Evolutionary conservation across 2,113 vertebrate genomes (phyloP).

Genomic region (Meleagris gallopavo): DNA sequence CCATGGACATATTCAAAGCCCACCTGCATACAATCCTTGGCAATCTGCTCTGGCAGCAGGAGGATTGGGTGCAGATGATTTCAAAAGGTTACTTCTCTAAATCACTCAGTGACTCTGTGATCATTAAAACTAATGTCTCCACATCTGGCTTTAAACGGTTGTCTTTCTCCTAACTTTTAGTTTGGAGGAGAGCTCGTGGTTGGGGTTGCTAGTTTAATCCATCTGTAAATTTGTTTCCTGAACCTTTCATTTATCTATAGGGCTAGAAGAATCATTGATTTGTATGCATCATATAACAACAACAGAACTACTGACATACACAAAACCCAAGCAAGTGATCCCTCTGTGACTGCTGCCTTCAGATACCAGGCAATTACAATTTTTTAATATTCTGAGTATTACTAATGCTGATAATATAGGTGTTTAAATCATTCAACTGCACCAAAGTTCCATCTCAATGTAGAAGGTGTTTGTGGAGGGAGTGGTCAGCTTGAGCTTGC

Average conservation of each 20-base stretch:
- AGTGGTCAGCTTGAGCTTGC: background rate
- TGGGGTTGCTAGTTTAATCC: background rate
- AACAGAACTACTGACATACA: background rate
- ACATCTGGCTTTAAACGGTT: background rate
- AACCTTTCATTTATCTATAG: slow-evolving; percentile 15
- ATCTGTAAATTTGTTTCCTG: background rate
- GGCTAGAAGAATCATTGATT: background rate
- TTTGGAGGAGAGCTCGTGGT: background rate
- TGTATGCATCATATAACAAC: background rate
- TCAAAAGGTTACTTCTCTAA: too few relatives aligned
- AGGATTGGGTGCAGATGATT: too few relatives aligned
- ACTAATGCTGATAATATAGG: background rate
- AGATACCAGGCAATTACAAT: background rate
- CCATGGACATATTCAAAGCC: background rate
- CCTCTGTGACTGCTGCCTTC: background rate
- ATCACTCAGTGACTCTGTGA: background rate
- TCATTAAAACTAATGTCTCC: background rate
- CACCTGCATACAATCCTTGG: background rate
- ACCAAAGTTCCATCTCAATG: background rate
- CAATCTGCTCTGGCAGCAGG: background rate
- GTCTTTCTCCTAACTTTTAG: background rate
- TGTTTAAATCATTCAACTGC: background rate
- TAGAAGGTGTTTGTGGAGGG: background rate
- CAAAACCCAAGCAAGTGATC: background rate
- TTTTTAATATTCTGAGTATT: background rate